Evolutionary conservation across 1,140 invertebrate species (phyloP), one percentile per base, ranked within the genome.

Genomic region (Drosophila funebris): DNA sequence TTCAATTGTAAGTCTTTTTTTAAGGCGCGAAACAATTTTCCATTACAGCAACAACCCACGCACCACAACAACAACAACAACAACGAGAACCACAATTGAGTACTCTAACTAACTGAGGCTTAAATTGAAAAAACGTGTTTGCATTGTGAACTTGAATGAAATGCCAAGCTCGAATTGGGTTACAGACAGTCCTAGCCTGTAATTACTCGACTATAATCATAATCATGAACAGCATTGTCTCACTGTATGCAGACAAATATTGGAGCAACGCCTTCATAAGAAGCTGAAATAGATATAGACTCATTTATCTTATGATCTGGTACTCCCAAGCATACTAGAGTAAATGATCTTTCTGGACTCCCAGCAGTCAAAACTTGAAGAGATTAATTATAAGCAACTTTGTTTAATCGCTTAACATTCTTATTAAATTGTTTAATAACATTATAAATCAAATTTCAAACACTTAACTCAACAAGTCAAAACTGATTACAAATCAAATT

Each of bases 1-100:
- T 4, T 14, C n/a, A 61, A 44, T 77, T 74, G 62, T 46, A 71
- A 41, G 46, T 64, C 24, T 33, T 48, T 33, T 33, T 50, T 58
- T 63, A 87, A 82, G 78, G 83, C 78, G 83, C 83, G 78, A 87
- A 88, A 67, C 83, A 76, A 79, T 89, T 83, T 87, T 71, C 67
- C 76, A 87, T 50, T 36, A 62, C 31, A 16, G 43, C 53, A 33
- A 39, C 67, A 58, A 53, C 84, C 83, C 84, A 88, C 83, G 78
- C 82, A 82, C n/a, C 22, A 52, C 31, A 48, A 29, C 29, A 46
- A 50, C 36, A 63, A 33, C 43, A 62, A 52, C 36, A 44, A 39
- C 58, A 61, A 62, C n/a, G 11, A 41, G 22, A 48, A 48, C 29
- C 14, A 36, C 33, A 37, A 36, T 31, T 50, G 9, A 11, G 8